These are phyloP conservation scores for Parapristionchus giblindavisi DNA, from an alignment of 2,888 invertebrate genomes.

Conservation along the genomic window DNA sequence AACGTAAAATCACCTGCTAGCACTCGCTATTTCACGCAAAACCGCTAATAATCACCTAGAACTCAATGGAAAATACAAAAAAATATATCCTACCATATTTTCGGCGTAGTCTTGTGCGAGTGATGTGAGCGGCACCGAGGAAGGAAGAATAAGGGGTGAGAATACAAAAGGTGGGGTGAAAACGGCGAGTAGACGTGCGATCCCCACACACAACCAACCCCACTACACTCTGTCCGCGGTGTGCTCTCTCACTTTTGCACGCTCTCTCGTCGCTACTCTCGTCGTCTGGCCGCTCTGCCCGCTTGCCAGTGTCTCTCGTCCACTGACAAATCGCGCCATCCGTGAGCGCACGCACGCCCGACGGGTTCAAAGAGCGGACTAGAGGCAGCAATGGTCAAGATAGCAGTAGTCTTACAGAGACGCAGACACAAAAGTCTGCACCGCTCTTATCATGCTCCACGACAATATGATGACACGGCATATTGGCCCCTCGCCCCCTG, in stretches of 20 bases:
- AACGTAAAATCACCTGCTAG: no score
- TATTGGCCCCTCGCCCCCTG: no score
- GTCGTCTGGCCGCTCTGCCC: background rate
- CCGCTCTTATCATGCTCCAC: no score
- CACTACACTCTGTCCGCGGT: background rate
- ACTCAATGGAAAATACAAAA: background rate
- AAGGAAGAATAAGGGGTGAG: no score
- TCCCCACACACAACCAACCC: constrained; percentile 21
- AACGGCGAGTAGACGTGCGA: no score
- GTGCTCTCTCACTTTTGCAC: background rate
- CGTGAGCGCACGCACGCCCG: constrained; percentile 17
- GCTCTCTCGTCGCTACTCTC: background rate
- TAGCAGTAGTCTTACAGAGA: background rate
- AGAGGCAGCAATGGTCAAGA: background rate
- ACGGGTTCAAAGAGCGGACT: background rate
- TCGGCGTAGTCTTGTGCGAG: background rate
- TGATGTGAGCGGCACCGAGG: background rate
- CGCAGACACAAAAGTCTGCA: background rate
- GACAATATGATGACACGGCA: no score
- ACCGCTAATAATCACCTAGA: background rate
- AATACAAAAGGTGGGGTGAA: no score
- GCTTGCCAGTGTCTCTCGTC: background rate
- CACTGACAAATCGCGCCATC: background rate
- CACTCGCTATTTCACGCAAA: no score
- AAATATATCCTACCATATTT: constrained; percentile 1